These are phyloP conservation scores for Liposcelis brunnea DNA, from an alignment of 2,888 invertebrate genomes.

Conservation along the genomic window DNA sequence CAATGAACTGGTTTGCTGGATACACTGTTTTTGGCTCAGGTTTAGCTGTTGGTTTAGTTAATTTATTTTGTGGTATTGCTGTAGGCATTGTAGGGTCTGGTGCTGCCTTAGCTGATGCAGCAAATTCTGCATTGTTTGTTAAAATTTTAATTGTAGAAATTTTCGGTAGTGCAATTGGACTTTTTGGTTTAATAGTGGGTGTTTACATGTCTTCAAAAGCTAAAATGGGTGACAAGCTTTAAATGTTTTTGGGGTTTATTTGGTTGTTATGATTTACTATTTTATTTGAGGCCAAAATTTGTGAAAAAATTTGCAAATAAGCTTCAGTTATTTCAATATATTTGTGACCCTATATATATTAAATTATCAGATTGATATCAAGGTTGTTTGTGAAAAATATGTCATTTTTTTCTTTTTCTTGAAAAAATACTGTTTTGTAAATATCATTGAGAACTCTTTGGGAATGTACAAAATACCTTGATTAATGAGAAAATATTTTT, in stretches of 20 bases:
- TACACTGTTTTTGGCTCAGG: conserved; percentile 67
- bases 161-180: conserved; percentile 96
- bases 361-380: too few relatives aligned
- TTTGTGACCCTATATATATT: too few relatives aligned
- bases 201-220: conserved; percentile 81
- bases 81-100: conserved; percentile 99
- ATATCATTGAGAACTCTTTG: too few relatives aligned
- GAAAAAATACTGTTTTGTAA: too few relatives aligned
- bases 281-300: background rate
- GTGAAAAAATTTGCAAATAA: too few relatives aligned
- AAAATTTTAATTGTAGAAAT: conserved; percentile 98
- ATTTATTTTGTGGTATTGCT: conserved; percentile 87
- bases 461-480: too few relatives aligned
- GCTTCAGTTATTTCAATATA: too few relatives aligned
- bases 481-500: too few relatives aligned
- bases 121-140: conserved; percentile 88
- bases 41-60: conserved; percentile 84
- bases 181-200: conserved; percentile 96
- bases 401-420: too few relatives aligned
- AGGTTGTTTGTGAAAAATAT: too few relatives aligned
- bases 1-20: conserved; percentile 66
- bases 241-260: background rate
- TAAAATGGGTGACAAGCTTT: conserved; percentile 27
- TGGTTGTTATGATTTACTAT: background rate
- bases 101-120: conserved; percentile 95